phyloP scores from a whole-genome alignment of 2,797 vertebrate species.

The Ceryle rudis region DNA sequence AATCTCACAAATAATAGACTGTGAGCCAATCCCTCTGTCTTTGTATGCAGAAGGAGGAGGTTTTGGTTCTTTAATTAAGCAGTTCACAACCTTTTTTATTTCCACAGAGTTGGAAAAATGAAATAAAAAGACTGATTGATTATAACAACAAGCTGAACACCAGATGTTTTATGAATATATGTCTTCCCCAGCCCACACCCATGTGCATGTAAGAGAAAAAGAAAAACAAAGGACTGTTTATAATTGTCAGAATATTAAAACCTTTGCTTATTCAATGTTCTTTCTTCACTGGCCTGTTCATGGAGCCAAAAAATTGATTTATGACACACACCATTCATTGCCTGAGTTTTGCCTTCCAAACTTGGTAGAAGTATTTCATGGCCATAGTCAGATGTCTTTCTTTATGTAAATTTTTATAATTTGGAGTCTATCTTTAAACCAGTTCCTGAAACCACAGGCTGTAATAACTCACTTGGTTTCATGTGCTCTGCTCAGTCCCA shows the following conservation, averaged over 20 bases:
- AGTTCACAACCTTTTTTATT: neutral
- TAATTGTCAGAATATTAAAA: slow-evolving; percentile 74
- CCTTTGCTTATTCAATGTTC: slow-evolving; percentile 72
- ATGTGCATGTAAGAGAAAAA: slow-evolving; percentile 46
- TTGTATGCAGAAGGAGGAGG: slow-evolving; percentile 1
- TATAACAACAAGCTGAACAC: slow-evolving; percentile 41
- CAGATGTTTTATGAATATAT: slow-evolving; percentile 68
- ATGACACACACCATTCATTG: slow-evolving; percentile 71
- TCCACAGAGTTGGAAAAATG: neutral
- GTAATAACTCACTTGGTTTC: slow-evolving; percentile 65
- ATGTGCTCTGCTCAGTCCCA: slow-evolving; percentile 19
- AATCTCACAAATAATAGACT: neutral
- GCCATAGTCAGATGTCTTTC: slow-evolving; percentile 66
- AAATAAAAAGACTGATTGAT: slow-evolving; percentile 39
- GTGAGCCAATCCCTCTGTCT: neutral
- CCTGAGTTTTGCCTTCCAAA: slow-evolving; percentile 68
- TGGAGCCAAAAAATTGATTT: slow-evolving; percentile 70
- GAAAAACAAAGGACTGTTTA: slow-evolving; percentile 69
- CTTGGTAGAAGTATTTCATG: slow-evolving; percentile 74
- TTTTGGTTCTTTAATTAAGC: slow-evolving; percentile 21
- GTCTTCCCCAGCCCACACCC: slow-evolving; percentile 15
- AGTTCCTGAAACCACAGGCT: slow-evolving; percentile 26
- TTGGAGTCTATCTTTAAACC: slow-evolving; percentile 73
- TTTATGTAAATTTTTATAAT: slow-evolving; percentile 76
- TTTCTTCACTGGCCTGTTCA: slow-evolving; percentile 47